Percentiles rank a stretch among this genome's conserved stretches.
Evolutionary conservation across 2,888 invertebrate species (phyloP).

Genomic region (Laothoe populi): DNA sequence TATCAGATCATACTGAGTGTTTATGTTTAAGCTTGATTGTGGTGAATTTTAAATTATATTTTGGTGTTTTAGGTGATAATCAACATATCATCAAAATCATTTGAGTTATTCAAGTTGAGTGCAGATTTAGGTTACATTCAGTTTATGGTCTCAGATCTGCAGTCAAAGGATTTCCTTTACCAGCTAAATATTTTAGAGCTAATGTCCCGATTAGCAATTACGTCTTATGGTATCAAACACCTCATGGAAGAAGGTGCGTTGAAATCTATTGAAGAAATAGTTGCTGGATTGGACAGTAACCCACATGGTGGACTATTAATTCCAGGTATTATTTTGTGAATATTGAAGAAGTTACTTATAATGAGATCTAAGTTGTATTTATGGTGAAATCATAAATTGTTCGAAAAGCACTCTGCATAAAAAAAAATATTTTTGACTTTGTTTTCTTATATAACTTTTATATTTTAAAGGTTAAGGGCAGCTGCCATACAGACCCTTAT

Average conservation of each 20-base stretch:
- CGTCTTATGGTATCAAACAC: slow-evolving; percentile 89
- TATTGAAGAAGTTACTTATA: too few relatives aligned
- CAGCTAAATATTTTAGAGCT: slow-evolving; percentile 93
- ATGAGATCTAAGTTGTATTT: too few relatives aligned
- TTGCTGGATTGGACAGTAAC: slow-evolving; percentile 85
- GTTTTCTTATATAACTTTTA: too few relatives aligned
- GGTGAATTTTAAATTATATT: background rate
- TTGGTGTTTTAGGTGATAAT: slow-evolving; percentile 82
- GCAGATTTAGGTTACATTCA: slow-evolving; percentile 87
- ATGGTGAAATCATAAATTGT: too few relatives aligned
- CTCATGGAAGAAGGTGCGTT: slow-evolving; percentile 89
- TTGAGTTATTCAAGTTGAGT: slow-evolving; percentile 84
- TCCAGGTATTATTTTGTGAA: slow-evolving; percentile 82
- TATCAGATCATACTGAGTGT: too few relatives aligned
- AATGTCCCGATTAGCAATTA: slow-evolving; percentile 88
- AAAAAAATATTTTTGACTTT: too few relatives aligned
- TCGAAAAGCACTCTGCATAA: too few relatives aligned
- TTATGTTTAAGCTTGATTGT: too few relatives aligned
- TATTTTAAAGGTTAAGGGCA: background rate
- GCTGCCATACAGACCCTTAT: background rate
- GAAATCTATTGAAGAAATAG: slow-evolving; percentile 85
- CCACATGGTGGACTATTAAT: slow-evolving; percentile 87
- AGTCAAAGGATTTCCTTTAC: slow-evolving; percentile 89
- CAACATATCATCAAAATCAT: slow-evolving; percentile 86
- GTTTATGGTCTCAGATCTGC: slow-evolving; percentile 87